Conservation (phyloP, 2,888 invertebrate genomes). For the Gastracanthus pulcherrimus region DNA sequence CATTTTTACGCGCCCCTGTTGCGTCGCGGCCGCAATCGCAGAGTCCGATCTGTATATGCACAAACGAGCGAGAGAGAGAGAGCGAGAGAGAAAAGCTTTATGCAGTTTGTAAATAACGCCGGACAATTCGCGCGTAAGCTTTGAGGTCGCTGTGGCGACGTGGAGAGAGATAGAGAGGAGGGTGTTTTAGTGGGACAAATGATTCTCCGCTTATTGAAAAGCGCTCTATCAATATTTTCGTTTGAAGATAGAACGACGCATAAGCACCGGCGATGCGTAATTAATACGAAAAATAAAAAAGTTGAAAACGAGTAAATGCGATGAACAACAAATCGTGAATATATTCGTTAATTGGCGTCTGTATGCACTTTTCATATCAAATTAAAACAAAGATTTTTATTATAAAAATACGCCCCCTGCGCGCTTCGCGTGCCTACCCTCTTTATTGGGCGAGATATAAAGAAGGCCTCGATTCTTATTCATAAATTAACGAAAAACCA, state of each 20-base stretch:
- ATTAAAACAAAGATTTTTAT: too few relatives aligned
- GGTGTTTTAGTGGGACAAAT: background rate
- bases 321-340: background rate
- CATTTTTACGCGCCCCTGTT: background rate
- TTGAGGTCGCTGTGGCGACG: background rate
- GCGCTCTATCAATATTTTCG: slow-evolving; percentile 7
- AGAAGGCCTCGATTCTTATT: too few relatives aligned
- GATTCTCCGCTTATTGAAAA: slow-evolving; percentile 42
- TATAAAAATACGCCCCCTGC: too few relatives aligned
- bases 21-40: background rate
- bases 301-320: background rate
- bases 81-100: slow-evolving; percentile 2
- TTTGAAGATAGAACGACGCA: background rate
- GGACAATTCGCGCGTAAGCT: background rate
- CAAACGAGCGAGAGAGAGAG: too few relatives aligned
- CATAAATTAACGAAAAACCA: too few relatives aligned
- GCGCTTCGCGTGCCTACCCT: too few relatives aligned
- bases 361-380: too few relatives aligned
- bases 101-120: slow-evolving; percentile 39
- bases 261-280: background rate
- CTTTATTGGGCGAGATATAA: too few relatives aligned
- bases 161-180: background rate
- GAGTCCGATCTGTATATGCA: slow-evolving; percentile 23
- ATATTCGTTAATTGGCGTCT: too few relatives aligned
- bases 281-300: background rate